Evolutionary conservation across 2,888 invertebrate species (phyloP).

Genomic region (Cremastinae sp.): DNA sequence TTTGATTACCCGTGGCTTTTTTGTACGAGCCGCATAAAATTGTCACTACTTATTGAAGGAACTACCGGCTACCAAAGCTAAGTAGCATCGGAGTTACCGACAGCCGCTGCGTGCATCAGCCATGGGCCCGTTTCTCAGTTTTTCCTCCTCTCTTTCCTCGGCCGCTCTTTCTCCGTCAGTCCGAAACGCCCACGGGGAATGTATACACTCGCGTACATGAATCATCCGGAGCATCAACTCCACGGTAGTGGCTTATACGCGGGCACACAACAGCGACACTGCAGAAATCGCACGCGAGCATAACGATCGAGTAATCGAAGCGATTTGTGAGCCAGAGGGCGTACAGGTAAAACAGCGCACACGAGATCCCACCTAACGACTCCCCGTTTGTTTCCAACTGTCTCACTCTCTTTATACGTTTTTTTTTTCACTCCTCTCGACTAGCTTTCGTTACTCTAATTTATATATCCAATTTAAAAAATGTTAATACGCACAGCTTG

Average conservation of each 20-base stretch:
- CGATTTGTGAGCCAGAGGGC: slow-evolving; percentile 47
- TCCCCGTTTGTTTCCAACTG: slow-evolving; percentile 34
- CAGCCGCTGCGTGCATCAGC: slow-evolving; percentile 37
- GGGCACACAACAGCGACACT: slow-evolving; percentile 47
- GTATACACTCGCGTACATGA: slow-evolving; percentile 28
- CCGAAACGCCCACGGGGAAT: slow-evolving; percentile 50
- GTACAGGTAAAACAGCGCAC: slow-evolving; percentile 1
- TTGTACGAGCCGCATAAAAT: slow-evolving; percentile 69
- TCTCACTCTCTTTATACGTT: slow-evolving; percentile 21
- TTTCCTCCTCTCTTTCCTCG: slow-evolving; percentile 19
- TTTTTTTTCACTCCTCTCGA: slow-evolving; percentile 1
- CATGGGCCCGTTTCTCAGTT: slow-evolving; percentile 34
- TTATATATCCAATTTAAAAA: too few relatives aligned
- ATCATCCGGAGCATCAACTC: slow-evolving; percentile 39
- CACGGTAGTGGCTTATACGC: slow-evolving; percentile 38
- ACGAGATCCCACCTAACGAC: slow-evolving; percentile 20
- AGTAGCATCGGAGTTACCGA: slow-evolving; percentile 34
- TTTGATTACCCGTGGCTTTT: slow-evolving; percentile 74
- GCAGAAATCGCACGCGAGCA: slow-evolving; percentile 53
- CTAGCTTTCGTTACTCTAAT: not conserved
- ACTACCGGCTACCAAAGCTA: slow-evolving; percentile 44
- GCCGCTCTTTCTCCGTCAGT: slow-evolving; percentile 1
- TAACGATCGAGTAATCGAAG: slow-evolving; percentile 60
- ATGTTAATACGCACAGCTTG: too few relatives aligned
- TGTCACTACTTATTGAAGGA: slow-evolving; percentile 73